A percentile compares a stretch with the other conserved stretches of the same genome.
phyloP scores from a whole-genome alignment of 1,140 invertebrate species.

The Aphidius ervi region DNA sequence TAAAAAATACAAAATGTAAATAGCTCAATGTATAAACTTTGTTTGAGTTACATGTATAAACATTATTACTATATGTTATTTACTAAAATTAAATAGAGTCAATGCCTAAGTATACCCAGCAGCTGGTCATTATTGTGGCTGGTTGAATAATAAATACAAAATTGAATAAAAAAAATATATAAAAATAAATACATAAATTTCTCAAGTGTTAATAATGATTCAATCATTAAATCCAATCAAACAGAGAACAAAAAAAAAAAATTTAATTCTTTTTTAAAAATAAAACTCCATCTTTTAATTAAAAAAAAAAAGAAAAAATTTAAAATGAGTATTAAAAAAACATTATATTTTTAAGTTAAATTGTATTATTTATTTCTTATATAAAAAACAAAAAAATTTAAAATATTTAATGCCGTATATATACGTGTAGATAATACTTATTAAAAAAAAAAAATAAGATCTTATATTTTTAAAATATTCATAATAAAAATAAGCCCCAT shows the following conservation, averaged over 20 bases:
- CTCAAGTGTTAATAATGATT: not conserved
- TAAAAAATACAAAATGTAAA: conserved; percentile 33
- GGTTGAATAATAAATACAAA: not conserved
- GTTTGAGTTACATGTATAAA: conserved; percentile 37
- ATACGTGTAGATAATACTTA: no score
- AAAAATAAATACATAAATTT: not conserved
- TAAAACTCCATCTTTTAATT: no score
- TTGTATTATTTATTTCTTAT: not conserved
- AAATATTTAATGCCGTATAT: no score
- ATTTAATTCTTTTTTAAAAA: conserved; percentile 4
- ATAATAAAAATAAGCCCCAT: no score
- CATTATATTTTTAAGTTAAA: no score
- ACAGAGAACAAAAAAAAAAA: no score
- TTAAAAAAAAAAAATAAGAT: no score
- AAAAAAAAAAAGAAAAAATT: not conserved
- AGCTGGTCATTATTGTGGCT: conserved; percentile 13
- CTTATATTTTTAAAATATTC: no score
- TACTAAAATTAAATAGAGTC: not conserved
- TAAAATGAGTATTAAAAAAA: no score
- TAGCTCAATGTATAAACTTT: conserved; percentile 42
- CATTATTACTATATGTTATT: conserved; percentile 25
- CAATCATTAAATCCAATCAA: no score
- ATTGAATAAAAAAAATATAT: conserved; percentile 6
- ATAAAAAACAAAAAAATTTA: not conserved
- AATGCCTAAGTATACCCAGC: not conserved